These are phyloP conservation scores for Plusia festucae DNA, from an alignment of 2,888 invertebrate species.

Conservation along the genomic window DNA sequence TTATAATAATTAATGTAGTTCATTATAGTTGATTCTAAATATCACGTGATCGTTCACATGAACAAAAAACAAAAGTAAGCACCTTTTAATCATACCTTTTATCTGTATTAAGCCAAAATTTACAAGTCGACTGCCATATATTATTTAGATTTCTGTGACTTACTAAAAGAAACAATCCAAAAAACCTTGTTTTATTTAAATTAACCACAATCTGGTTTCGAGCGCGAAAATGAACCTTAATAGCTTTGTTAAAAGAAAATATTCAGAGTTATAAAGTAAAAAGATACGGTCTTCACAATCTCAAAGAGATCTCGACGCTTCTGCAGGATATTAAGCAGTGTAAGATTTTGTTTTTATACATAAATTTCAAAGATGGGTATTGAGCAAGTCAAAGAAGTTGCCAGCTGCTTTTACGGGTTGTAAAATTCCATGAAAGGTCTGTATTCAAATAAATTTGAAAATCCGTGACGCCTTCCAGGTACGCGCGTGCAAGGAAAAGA, in stretches of 20 bases:
- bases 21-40: too few species aligned
- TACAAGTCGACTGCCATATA: constrained; percentile 14
- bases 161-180: constrained; percentile 11
- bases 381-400: constrained; percentile 31
- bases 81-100: constrained; percentile 7
- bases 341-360: constrained; percentile 39
- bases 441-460: constrained; percentile 7
- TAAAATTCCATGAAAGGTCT: constrained; percentile 12
- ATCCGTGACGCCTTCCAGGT: not conserved
- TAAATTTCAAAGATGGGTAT: constrained; percentile 46
- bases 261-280: constrained; percentile 33
- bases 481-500: not conserved
- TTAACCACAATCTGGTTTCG: constrained; percentile 26
- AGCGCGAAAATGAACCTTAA: constrained; percentile 40
- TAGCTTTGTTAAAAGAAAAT: constrained; percentile 37
- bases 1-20: too few species aligned
- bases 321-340: constrained; percentile 45
- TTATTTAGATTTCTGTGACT: constrained; percentile 11
- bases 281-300: constrained; percentile 26
- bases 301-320: constrained; percentile 38
- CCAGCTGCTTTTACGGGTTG: not conserved
- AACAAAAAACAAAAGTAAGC: too few species aligned
- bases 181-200: constrained; percentile 35
- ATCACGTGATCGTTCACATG: too few species aligned
- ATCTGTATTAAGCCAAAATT: constrained; percentile 7